Percentiles rank a stretch among this genome's conserved stretches.
Conservation (phyloP, 2,888 invertebrate genomes). For the Stenchaetothrips biformis region DNA sequence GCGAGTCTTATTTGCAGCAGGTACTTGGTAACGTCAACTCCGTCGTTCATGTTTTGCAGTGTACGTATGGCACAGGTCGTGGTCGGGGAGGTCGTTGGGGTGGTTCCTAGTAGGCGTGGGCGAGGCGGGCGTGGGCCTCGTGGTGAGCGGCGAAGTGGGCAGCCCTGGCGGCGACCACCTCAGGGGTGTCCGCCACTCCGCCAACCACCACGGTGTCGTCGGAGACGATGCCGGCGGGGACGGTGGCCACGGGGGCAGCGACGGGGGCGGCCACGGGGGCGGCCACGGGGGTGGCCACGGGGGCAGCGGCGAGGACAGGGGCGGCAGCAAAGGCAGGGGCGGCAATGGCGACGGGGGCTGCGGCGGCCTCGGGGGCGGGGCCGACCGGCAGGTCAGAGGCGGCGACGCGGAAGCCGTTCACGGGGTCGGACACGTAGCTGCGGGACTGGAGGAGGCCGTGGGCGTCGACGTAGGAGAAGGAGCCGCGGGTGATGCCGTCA, state of each 20-base stretch:
- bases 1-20: not conserved
- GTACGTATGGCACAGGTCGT: not conserved
- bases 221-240: constrained; percentile 41
- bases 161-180: constrained; percentile 34
- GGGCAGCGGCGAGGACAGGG: constrained; percentile 38
- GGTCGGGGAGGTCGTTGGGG: not conserved
- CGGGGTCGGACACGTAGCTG: constrained; percentile 58
- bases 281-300: constrained; percentile 38
- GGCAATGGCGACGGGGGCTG: constrained; percentile 45
- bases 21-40: not conserved
- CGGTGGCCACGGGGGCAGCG: no score
- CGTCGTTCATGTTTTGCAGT: not conserved
- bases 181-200: constrained; percentile 34
- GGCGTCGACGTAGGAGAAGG: constrained; percentile 65
- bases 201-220: constrained; percentile 27
- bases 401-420: constrained; percentile 60
- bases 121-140: constrained; percentile 32
- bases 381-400: constrained; percentile 57
- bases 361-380: constrained; percentile 45
- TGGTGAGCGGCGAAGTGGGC: constrained; percentile 34
- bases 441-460: constrained; percentile 60
- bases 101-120: constrained; percentile 26
- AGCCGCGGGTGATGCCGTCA: constrained; percentile 46
- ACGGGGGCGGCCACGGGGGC: constrained; percentile 34
- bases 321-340: constrained; percentile 45